phyloP scores from a whole-genome alignment of 2,113 vertebrate species.

The Sardina pilchardus region DNA sequence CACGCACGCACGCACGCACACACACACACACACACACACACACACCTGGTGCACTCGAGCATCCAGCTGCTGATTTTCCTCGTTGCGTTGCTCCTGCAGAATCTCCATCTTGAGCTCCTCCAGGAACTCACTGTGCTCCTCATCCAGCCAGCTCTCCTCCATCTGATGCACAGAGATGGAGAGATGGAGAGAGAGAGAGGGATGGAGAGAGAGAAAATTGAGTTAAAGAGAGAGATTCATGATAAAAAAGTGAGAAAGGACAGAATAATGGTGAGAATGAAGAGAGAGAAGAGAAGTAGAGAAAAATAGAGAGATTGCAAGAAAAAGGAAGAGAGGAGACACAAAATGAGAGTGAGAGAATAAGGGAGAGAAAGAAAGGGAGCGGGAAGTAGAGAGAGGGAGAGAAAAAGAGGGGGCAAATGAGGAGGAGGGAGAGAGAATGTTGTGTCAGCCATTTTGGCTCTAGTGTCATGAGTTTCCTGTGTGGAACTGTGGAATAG shows the following conservation, averaged over 20 bases:
- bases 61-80: slow-evolving; percentile 66
- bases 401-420: background rate
- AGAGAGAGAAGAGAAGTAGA: background rate
- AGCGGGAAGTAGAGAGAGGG: background rate
- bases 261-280: background rate
- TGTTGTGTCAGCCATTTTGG: too few relatives aligned
- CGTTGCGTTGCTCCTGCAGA: slow-evolving; percentile 83
- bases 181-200: background rate
- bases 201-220: background rate
- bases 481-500: too few relatives aligned
- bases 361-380: background rate
- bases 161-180: slow-evolving; percentile 46
- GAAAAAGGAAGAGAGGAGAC: background rate
- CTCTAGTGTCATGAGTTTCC: too few relatives aligned
- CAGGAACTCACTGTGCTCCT: slow-evolving; percentile 89
- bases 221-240: too few relatives aligned
- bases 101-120: slow-evolving; percentile 91
- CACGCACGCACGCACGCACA: background rate
- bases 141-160: slow-evolving; percentile 93
- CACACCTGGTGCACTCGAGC: slow-evolving; percentile 78
- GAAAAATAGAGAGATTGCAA: background rate
- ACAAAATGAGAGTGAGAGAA: background rate
- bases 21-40: slow-evolving; percentile 10
- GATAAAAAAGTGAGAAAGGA: too few relatives aligned
- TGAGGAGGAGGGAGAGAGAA: background rate